These are phyloP conservation scores for Pogonomyrmex barbatus DNA, from an alignment of 1,140 invertebrate genomes.

Conservation along the genomic window DNA sequence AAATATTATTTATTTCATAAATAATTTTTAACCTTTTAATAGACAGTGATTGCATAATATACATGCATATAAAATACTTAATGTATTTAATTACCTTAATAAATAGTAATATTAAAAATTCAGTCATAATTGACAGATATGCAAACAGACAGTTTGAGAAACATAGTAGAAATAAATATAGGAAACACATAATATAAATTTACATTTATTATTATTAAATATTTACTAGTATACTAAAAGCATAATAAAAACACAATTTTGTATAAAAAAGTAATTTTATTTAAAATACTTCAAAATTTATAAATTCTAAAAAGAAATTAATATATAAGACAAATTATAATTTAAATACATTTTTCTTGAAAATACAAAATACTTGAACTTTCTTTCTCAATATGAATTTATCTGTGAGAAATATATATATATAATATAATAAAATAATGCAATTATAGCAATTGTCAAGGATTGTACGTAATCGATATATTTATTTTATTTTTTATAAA, in stretches of 20 bases:
- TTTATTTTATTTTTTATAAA: conserved; percentile 6
- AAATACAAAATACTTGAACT: background rate
- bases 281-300: conserved; percentile 9
- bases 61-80: background rate
- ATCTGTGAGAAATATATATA: background rate
- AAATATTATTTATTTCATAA: too few relatives aligned
- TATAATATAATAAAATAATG: background rate
- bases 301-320: background rate
- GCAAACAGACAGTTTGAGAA: background rate
- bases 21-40: background rate
- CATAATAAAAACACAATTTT: background rate
- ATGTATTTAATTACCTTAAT: background rate
- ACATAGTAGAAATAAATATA: background rate
- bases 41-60: background rate
- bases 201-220: too few relatives aligned
- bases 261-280: background rate
- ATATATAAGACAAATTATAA: background rate
- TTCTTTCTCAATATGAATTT: background rate
- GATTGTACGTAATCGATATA: background rate
- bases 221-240: too few relatives aligned
- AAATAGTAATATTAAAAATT: background rate
- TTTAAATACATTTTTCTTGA: background rate
- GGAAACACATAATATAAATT: background rate
- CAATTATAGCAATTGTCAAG: background rate
- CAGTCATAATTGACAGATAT: background rate